Conservation (phyloP, 2,113 vertebrate genomes). For the Dromaius novaehollandiae region DNA sequence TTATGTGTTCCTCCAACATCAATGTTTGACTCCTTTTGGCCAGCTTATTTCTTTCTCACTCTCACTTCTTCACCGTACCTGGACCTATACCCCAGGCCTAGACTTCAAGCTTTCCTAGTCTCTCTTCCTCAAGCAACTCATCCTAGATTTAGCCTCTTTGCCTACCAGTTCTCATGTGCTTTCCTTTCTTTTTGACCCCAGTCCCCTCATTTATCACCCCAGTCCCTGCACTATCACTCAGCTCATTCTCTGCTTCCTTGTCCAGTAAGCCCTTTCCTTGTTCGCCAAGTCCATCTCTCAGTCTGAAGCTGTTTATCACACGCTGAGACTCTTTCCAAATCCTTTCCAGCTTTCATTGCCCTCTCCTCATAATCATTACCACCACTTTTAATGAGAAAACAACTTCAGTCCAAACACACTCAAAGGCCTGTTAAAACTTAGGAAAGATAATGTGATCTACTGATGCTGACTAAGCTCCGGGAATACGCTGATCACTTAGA, state of each 20-base stretch:
- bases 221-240: neutral
- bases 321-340: neutral
- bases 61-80: neutral
- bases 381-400: neutral
- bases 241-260: neutral
- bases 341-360: neutral
- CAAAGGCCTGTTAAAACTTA: neutral
- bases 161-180: accelerated
- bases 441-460: neutral
- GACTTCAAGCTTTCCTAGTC: neutral
- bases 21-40: neutral
- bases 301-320: neutral
- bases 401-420: neutral
- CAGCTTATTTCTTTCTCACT: neutral
- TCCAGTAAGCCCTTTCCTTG: neutral
- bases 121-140: neutral
- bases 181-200: neutral
- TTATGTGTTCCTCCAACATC: neutral
- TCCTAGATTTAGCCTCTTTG: neutral
- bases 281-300: neutral
- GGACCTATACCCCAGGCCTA: neutral
- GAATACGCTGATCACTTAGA: neutral
- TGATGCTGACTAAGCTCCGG: neutral
- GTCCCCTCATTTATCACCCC: neutral
- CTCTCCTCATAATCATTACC: neutral